Percentiles rank a stretch among this genome's conserved stretches.
These are phyloP conservation scores for Drosophila mulleri DNA, from an alignment of 2,888 invertebrate genomes.

Conservation along the genomic window DNA sequence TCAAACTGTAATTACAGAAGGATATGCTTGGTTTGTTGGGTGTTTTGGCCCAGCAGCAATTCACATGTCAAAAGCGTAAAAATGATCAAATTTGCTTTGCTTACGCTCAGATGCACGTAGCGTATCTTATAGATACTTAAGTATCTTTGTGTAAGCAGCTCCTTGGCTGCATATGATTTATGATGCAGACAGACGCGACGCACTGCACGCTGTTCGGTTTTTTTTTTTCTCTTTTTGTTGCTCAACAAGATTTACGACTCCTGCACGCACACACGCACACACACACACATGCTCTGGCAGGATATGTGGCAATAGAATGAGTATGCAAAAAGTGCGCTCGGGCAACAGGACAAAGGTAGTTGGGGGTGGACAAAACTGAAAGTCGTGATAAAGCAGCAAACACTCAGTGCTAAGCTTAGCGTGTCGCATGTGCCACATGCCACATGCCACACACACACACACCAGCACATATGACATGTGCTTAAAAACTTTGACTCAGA, in stretches of 20 bases:
- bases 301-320: slow-evolving; percentile 42
- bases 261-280: slow-evolving; percentile 42
- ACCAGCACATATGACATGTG: slow-evolving; percentile 45
- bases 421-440: slow-evolving; percentile 43
- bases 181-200: slow-evolving; percentile 63
- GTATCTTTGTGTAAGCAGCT: slow-evolving; percentile 37
- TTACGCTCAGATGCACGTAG: slow-evolving; percentile 23
- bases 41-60: slow-evolving; percentile 26
- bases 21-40: slow-evolving; percentile 11
- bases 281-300: not conserved
- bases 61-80: slow-evolving; percentile 59
- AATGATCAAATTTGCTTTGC: slow-evolving; percentile 52
- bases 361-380: slow-evolving; percentile 26
- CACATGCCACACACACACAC: slow-evolving; percentile 28
- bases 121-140: slow-evolving; percentile 42
- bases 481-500: slow-evolving; percentile 50
- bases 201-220: slow-evolving; percentile 34
- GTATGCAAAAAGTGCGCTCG: slow-evolving; percentile 60
- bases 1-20: slow-evolving; percentile 34
- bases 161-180: slow-evolving; percentile 76
- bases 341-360: slow-evolving; percentile 30
- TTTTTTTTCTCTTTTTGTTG: slow-evolving; percentile 9
- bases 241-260: slow-evolving; percentile 69
- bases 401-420: slow-evolving; percentile 56
- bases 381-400: slow-evolving; percentile 55